Conservation (phyloP, 2,797 vertebrate genomes). For the Poeciliopsis turneri region DNA sequence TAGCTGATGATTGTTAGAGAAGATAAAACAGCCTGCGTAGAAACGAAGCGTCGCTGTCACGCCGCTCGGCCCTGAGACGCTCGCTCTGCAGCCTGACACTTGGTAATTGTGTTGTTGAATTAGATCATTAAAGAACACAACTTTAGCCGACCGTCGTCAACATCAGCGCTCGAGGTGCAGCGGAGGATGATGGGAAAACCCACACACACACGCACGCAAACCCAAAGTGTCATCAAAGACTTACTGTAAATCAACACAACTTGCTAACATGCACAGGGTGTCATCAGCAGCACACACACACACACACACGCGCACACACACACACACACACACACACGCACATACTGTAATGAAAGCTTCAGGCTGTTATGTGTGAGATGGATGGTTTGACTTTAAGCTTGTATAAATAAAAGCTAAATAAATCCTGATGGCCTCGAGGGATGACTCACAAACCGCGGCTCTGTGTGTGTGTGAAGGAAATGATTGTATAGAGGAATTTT, state of each 20-base stretch:
- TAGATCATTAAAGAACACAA: conserved; percentile 78
- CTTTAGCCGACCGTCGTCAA: conserved; percentile 42
- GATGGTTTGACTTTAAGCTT: conserved; percentile 77
- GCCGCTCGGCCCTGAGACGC: conserved; percentile 30
- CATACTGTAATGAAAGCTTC: conserved; percentile 63
- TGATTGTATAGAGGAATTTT: conserved; percentile 37
- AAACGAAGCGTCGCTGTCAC: conserved; percentile 44
- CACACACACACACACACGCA: conserved; percentile 39
- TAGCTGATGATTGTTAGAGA: conserved; percentile 22
- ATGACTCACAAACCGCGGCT: conserved; percentile 48
- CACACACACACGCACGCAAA: conserved; percentile 39
- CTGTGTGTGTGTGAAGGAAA: conserved; percentile 29
- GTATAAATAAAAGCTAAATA: conserved; percentile 80
- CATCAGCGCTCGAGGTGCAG: conserved; percentile 62
- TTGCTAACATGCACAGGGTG: conserved; percentile 54
- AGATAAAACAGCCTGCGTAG: conserved; percentile 13
- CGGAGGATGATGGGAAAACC: conserved; percentile 59
- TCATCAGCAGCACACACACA: conserved; percentile 43
- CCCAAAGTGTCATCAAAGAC: conserved; percentile 34
- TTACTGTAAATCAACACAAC: conserved; percentile 66
- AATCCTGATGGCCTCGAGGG: conserved; percentile 72
- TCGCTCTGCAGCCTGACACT: conserved; percentile 64
- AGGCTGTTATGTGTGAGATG: conserved; percentile 69
- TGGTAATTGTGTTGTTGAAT: conserved; percentile 76
- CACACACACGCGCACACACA: conserved; percentile 43